Base-by-base conservation (phyloP, 2,888 invertebrate genomes). In the Hirtodrosophila duncani region DNA sequence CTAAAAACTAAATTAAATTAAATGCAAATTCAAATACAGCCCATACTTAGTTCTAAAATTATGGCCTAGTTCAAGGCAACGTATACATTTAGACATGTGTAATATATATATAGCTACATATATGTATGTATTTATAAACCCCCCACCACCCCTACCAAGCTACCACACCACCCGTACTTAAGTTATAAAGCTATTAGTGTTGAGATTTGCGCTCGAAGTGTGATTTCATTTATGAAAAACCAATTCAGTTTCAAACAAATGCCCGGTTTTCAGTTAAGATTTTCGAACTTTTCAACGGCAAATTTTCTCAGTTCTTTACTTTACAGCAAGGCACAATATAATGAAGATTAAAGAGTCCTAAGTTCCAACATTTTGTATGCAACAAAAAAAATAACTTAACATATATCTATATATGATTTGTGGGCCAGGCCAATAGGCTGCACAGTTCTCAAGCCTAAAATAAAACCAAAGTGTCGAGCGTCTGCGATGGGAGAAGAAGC, bases 381-480 rank as follows among this genome's bases (percentile, higher is more conserved):
- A 44, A 27, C 18, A 37, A 34, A 48, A 13, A 41, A 33, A 4
- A 29, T 18, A 9, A 36, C 27, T 37, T 59, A 50, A 61, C 11
- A 23, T 13, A n/a, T 20, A 23, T 36, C 23, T 21, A 2, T 8
- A 23, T 3, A 10, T n/a, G 14, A 27, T 58, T 71, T 70, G 63
- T 60, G 64, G 53, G 56, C 56, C 71, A 45, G 66, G 77, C 68
- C 74, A 79, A 84, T 75, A 67, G 58, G 87, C 85, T 88, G 88
- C n/a, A 88, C 88, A 87, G 90, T 90, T 91, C 91, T 92, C 92
- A 91, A 90, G 88, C 89, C 89, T 90, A 56, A 90, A 91, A 92
- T 91, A 93, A 92, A 90, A 91, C 91, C 84, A 87, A 88, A 87
- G 41, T 66, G 68, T 43, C 44, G 14, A 42, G 57, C 7, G 8